phyloP scores from a whole-genome alignment of 2,113 vertebrate genomes.

The Copsychus sechellarum region DNA sequence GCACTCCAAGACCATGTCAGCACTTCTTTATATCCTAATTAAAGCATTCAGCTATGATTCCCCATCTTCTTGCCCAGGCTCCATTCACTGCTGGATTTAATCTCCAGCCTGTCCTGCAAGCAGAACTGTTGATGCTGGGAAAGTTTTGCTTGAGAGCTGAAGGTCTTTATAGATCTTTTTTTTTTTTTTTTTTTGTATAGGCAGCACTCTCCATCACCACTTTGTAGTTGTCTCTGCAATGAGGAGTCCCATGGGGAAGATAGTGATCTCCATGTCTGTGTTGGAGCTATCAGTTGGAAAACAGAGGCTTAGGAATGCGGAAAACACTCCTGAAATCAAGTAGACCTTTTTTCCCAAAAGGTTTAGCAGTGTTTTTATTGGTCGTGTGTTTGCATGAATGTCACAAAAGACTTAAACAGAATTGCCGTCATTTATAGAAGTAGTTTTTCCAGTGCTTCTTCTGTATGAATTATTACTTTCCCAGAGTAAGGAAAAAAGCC shows the following conservation, averaged over 20 bases:
- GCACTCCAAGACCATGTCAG: background rate
- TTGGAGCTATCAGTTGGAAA: background rate
- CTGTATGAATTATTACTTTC: background rate
- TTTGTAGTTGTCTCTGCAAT: background rate
- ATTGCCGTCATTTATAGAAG: background rate
- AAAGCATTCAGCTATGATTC: background rate
- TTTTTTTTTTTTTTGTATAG: background rate
- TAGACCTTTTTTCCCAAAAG: background rate
- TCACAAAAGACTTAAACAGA: background rate
- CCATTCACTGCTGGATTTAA: background rate
- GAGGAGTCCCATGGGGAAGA: background rate
- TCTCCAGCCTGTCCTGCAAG: background rate
- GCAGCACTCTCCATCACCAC: background rate
- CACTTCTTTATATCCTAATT: background rate
- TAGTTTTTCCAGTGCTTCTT: background rate
- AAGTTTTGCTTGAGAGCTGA: background rate
- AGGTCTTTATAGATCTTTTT: background rate
- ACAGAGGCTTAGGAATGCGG: background rate
- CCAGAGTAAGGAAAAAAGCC: background rate
- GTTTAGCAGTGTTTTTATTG: background rate
- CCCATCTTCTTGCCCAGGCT: background rate
- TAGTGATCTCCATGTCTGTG: fast-evolving
- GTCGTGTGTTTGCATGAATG: background rate
- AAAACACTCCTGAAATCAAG: background rate
- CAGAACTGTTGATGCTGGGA: background rate